Percentiles rank a stretch among this genome's conserved stretches.
Conservation (phyloP, 2,113 vertebrate genomes). For the Pristiophorus japonicus region DNA sequence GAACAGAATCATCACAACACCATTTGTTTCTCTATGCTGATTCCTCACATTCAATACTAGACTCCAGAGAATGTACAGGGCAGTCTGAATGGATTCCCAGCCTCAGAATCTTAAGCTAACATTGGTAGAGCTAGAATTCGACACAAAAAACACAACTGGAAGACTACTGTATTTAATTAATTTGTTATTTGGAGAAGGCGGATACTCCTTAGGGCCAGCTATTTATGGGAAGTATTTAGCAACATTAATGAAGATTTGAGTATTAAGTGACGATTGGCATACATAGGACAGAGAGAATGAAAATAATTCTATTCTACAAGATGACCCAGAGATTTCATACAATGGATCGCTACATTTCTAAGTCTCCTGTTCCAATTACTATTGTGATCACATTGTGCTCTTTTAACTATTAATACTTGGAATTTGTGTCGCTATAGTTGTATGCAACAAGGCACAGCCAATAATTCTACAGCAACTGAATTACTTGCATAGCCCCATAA, state of each 20-base stretch:
- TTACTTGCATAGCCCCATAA: background rate
- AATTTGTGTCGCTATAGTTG: background rate
- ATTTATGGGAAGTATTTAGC: background rate
- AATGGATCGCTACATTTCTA: background rate
- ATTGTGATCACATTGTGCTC: background rate
- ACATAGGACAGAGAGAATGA: background rate
- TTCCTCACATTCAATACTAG: background rate
- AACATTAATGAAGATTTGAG: background rate
- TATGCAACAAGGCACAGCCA: background rate
- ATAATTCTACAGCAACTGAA: background rate
- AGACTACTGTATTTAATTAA: background rate
- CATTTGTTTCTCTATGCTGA: background rate
- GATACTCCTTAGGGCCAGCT: background rate
- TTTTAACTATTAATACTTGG: background rate
- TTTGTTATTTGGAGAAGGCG: conserved; percentile 41
- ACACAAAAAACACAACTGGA: conserved; percentile 2
- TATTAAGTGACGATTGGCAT: background rate
- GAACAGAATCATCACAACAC: background rate
- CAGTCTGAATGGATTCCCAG: background rate
- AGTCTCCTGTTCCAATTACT: background rate
- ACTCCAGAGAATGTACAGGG: background rate
- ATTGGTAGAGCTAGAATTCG: background rate
- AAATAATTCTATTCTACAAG: background rate
- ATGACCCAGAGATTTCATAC: background rate
- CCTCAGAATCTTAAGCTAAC: background rate